Percentiles rank a stretch among this genome's conserved stretches.
Evolutionary conservation across 2,113 vertebrate genomes (phyloP).

Genomic region (Nycticorax nycticorax): DNA sequence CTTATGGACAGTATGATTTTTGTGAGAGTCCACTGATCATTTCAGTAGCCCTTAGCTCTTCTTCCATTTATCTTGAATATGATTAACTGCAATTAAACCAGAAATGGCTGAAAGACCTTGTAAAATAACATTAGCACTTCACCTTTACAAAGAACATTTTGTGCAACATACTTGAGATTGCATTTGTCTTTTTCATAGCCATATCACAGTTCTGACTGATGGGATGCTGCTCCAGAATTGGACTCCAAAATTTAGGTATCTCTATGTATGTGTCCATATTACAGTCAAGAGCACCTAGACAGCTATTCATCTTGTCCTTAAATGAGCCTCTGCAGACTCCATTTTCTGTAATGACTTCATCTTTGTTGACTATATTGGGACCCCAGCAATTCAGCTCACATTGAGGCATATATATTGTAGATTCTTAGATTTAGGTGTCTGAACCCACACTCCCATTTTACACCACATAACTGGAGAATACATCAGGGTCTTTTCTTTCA

Average conservation of each 20-base stretch:
- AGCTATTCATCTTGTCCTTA: background rate
- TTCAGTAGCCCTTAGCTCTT: background rate
- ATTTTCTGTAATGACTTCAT: background rate
- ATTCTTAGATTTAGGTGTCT: background rate
- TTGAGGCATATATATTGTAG: background rate
- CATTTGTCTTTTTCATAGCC: background rate
- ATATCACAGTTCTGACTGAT: background rate
- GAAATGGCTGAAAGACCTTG: background rate
- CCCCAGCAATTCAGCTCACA: background rate
- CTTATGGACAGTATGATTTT: background rate
- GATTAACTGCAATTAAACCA: background rate
- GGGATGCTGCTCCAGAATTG: background rate
- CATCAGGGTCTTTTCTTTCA: background rate
- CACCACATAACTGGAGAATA: background rate
- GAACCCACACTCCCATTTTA: background rate
- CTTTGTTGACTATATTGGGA: background rate
- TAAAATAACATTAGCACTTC: background rate
- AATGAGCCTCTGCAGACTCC: background rate
- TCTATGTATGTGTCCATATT: background rate
- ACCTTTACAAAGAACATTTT: background rate
- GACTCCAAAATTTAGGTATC: background rate
- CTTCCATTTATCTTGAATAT: background rate
- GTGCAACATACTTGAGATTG: background rate
- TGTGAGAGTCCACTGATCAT: background rate
- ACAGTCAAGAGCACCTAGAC: background rate